Evolutionary conservation across 2,888 invertebrate genomes (phyloP), one percentile per base, ranked within the genome.

Genomic region (Nesidiocoris tenuis): DNA sequence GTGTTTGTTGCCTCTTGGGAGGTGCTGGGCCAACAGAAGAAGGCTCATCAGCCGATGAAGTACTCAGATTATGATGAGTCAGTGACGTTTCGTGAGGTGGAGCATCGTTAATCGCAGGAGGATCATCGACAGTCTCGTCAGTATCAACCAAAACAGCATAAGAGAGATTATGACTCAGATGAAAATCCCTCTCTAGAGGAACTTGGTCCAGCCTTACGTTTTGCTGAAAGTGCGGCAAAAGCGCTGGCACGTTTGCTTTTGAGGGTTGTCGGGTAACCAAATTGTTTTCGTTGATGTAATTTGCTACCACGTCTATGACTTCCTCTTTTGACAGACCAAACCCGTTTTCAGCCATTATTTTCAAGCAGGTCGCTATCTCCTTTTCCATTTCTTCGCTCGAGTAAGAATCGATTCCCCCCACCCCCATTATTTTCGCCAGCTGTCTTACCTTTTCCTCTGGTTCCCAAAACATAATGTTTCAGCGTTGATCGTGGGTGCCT

Each of bases 1-100:
- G 63, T 54, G 74, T 64, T 24, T n/a, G 74, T 39, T 61, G 74
- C 63, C 74, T 25, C 25, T 39, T 54, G 21, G 72, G 61, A 7
- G 57, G 64, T 57, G 64, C 74, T 61, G 74, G 64, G 55, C 63
- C 22, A 39, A 16, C 16, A 64, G 55, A 39, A 18, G 64, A 39
- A 63, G 74, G 9, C 21, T 61, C 74, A 64, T 74, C 64, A 0
- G 64, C 54, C 16, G 63, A 61, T n/a, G 55, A 64, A 74, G 64
- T 7, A 64, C 74, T 61, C 39, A 23, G 1, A 5, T 61, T 61
- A 61, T 18, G 61, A 61, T 25, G 1, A 72, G 59, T 7, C 19
- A 21, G 61, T 21, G 61, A 9, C 2, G 24, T 9, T 2, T 25
- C 24, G 18, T 25, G 22, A 65, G 17, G 1, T 24, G 65, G 16